Conservation (phyloP, 2,888 invertebrate genomes). For the Muschampia plurimacula region DNA sequence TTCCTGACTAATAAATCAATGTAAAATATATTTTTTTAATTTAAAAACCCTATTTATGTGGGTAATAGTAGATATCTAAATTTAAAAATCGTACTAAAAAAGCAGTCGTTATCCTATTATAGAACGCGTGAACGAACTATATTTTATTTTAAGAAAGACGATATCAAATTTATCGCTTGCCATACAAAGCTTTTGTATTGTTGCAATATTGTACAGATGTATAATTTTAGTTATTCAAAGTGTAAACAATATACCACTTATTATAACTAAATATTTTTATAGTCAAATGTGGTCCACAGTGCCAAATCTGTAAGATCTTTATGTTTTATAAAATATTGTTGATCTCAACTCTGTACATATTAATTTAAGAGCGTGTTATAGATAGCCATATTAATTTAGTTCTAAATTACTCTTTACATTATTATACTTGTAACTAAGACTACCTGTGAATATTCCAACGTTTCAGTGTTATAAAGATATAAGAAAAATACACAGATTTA, state of each 20-base stretch:
- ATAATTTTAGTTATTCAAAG: conserved; percentile 31
- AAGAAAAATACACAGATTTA: not conserved
- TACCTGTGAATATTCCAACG: not conserved
- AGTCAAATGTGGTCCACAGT: conserved; percentile 76
- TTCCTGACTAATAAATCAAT: no score
- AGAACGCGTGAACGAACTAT: not conserved
- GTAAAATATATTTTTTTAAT: no score
- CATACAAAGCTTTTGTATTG: conserved; percentile 51
- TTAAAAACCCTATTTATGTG: no score
- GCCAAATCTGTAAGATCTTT: conserved; percentile 82
- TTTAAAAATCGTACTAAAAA: no score
- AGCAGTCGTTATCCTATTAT: not conserved
- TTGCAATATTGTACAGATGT: conserved; percentile 57
- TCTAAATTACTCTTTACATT: not conserved
- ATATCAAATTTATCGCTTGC: conserved; percentile 51
- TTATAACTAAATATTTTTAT: conserved; percentile 39
- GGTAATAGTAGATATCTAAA: not conserved
- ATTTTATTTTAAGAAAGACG: not conserved
- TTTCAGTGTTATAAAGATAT: not conserved
- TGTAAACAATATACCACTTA: conserved; percentile 36
- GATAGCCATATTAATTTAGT: conserved; percentile 18
- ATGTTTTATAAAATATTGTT: conserved; percentile 71
- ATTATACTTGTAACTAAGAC: not conserved
- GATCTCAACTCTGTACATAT: conserved; percentile 83
- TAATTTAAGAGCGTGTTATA: conserved; percentile 40